Base-by-base conservation (phyloP, 2,113 vertebrate species). In the Excalfactoria chinensis region DNA sequence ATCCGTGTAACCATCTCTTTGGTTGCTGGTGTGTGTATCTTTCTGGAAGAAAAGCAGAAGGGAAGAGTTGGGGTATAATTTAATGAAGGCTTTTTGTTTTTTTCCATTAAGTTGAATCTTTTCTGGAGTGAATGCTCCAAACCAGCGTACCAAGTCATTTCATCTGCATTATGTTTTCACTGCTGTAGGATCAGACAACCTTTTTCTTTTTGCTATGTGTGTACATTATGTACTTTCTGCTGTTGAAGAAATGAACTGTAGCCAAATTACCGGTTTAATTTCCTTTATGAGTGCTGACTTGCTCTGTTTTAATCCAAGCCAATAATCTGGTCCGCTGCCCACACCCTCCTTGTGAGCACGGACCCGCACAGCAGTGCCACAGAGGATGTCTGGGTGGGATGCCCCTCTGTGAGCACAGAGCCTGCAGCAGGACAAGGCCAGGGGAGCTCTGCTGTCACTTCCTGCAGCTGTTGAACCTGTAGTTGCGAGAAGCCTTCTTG, bases 1-100 rank as follows among this genome's bases (percentile, higher is more conserved):
- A 3, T 26, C 6, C 0, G 0, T 17, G 0, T 30, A 22, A 8
- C 17, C 37, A 1, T 16, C 46, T 25, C 55, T 9, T 37, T 32
- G 62, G 16, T 28, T 58, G 2, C 77, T 28, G 44, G 13, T 6
- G 2, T 4, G 25, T 2, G 1, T 4, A 1, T 37, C 44, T 23
- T 68, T 51, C 77, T 82, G 72, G 71, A 22, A 48, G 46, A 48
- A 48, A 48, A 10, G 21, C 46, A 48, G 46, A 48, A 62, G 53
- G 56, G 68, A 35, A 43, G 60, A 51, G 64, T 51, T 51, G 7
- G 60, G 77, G 26, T 15, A 2, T 21, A 6, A 32, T 40, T 51
- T 30, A 55, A 49, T 46, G 75, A 44, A 55, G 62, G n/a, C 20
- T 67, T 59, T 85, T n/a, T n/a, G n/a, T n/a, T 22, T 63, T 59